Evolutionary conservation across 1,140 invertebrate species (phyloP), one percentile per base, ranked within the genome.

Genomic region (Fopius arisanus): DNA sequence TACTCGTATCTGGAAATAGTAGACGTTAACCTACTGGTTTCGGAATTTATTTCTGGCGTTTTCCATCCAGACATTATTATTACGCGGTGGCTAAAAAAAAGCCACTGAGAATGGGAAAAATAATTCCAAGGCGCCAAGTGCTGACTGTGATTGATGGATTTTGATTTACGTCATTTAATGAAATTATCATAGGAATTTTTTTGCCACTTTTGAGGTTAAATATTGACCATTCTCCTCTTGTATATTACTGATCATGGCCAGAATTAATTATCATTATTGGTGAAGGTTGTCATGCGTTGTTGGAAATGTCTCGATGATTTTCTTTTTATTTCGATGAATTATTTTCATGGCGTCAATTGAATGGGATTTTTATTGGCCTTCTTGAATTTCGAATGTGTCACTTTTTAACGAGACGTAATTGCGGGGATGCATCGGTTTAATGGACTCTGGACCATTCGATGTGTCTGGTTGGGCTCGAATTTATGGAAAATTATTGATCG

Each of bases 1-100:
- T 54, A 31, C 41, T 29, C 59, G 66, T 62, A 54, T 33, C 70
- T 67, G 29, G 70, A 59, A 68, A 67, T 71, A 67, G 59, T 59
- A 21, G 14, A 28, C 54, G 54, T 59, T 51, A 51, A 12, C 31
- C 33, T 7, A 37, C n/a, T 16, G 19, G 14, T 16, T 21, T 16
- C 7, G 43, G 43, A n/a, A 59, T 59, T 59, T 59, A 59, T 59
- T 59, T 59, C 54, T 59, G 54, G 54, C 54, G 9, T 26, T 59
- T 59, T 59, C 23, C 23, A 26, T 26, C 4, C 14, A 28, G 23
- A 59, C 23, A 28, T 37, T 12, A 37, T 37, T 37, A 37, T n/a
- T n/a, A n/a, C n/a, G n/a, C n/a, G n/a, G n/a, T n/a, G n/a, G n/a
- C n/a, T n/a, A 59, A 28, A 28, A 28, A 62, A 26, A 71, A 40